Conservation (phyloP, 2,797 vertebrate species). For the Lepilemur septentrionalis region DNA sequence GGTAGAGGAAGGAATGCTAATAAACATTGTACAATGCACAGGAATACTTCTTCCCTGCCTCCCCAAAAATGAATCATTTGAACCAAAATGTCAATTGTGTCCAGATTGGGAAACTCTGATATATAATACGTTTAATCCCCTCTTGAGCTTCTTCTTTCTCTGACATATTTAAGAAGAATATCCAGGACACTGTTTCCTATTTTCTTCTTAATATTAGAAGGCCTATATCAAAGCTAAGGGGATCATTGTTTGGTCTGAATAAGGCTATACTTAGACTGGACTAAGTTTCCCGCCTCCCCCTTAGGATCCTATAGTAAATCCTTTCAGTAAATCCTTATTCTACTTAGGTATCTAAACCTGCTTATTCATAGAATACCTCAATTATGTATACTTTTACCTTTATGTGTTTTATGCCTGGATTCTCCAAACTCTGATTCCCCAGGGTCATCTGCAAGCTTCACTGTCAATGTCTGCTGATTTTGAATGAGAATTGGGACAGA, state of each 20-base stretch:
- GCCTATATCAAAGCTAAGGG: background rate
- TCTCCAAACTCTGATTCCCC: background rate
- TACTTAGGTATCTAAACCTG: background rate
- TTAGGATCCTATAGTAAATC: background rate
- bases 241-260: background rate
- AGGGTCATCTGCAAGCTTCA: background rate
- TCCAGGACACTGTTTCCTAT: background rate
- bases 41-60: background rate
- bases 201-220: conserved; percentile 27
- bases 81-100: background rate
- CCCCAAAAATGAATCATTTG: background rate
- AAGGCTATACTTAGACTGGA: background rate
- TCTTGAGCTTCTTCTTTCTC: background rate
- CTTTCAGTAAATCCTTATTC: background rate
- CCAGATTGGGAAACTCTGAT: background rate
- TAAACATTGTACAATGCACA: background rate
- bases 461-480: background rate
- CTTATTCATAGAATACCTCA: background rate
- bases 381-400: background rate
- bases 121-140: background rate
- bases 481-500: background rate
- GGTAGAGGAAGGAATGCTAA: background rate
- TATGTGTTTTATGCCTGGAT: background rate
- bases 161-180: background rate
- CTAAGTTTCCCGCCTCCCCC: too few species aligned